These are phyloP conservation scores for Oreortyx pictus DNA, from an alignment of 2,797 vertebrate species.

Conservation along the genomic window DNA sequence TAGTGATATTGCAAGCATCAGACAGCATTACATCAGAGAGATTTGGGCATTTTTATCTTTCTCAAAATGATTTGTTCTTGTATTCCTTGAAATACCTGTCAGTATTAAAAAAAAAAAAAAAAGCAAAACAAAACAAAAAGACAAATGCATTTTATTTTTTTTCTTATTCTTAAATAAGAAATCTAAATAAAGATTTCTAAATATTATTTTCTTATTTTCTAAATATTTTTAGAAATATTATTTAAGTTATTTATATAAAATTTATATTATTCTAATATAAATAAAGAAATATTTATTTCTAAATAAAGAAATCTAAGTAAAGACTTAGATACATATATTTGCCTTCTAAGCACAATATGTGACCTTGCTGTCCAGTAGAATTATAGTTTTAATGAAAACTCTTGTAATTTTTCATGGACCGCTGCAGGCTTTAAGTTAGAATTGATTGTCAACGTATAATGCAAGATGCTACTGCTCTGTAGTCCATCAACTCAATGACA, in stretches of 20 bases:
- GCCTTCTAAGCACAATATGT: background rate
- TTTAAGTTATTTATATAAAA: too few relatives aligned
- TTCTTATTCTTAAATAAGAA: background rate
- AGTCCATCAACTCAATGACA: background rate
- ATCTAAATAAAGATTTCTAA: too few relatives aligned
- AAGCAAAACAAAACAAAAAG: too few relatives aligned
- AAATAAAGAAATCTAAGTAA: too few relatives aligned
- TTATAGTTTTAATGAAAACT: constrained; percentile 5
- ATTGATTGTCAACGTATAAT: background rate
- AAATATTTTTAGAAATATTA: too few relatives aligned
- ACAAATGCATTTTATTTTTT: background rate
- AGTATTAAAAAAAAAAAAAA: background rate
- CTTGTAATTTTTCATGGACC: background rate
- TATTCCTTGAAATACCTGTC: fast-evolving
- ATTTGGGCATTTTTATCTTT: background rate
- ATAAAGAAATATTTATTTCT: too few relatives aligned
- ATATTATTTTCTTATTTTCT: too few relatives aligned
- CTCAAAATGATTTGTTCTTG: background rate
- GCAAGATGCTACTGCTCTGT: background rate
- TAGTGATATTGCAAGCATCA: background rate
- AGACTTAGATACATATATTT: too few relatives aligned
- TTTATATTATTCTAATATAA: too few relatives aligned
- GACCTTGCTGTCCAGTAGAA: constrained; percentile 31
- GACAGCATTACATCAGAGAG: background rate
- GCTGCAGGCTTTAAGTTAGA: constrained; percentile 21